These are phyloP conservation scores for Callorhinus ursinus DNA, from an alignment of 2,113 vertebrate species.

Conservation along the genomic window DNA sequence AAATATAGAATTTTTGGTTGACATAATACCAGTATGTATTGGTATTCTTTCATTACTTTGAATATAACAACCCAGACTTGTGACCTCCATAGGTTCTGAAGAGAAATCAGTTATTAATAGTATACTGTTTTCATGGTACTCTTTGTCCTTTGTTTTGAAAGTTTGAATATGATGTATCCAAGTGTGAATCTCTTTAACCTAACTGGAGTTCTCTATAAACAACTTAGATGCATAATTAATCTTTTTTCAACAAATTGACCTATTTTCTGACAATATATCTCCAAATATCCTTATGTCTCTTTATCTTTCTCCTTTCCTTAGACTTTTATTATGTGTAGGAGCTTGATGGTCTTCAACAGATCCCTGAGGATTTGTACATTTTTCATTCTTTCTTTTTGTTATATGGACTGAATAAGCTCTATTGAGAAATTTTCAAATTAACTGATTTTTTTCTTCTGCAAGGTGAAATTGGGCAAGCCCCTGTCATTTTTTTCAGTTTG, in stretches of 20 bases:
- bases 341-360: background rate
- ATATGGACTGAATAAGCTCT: background rate
- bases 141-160: background rate
- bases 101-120: background rate
- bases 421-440: background rate
- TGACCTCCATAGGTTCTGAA: background rate
- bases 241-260: background rate
- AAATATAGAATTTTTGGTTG: background rate
- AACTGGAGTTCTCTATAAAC: background rate
- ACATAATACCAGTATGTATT: too few relatives aligned
- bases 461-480: background rate
- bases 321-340: background rate
- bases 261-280: background rate
- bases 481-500: background rate
- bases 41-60: background rate
- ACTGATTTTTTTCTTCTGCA: background rate
- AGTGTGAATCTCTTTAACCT: background rate
- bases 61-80: background rate
- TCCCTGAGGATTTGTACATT: background rate
- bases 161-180: background rate
- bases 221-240: background rate
- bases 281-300: background rate
- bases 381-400: background rate
- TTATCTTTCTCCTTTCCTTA: background rate
- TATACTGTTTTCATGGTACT: background rate